Base-by-base conservation (phyloP, 2,888 invertebrate species). In the Cheilosia grossa region DNA sequence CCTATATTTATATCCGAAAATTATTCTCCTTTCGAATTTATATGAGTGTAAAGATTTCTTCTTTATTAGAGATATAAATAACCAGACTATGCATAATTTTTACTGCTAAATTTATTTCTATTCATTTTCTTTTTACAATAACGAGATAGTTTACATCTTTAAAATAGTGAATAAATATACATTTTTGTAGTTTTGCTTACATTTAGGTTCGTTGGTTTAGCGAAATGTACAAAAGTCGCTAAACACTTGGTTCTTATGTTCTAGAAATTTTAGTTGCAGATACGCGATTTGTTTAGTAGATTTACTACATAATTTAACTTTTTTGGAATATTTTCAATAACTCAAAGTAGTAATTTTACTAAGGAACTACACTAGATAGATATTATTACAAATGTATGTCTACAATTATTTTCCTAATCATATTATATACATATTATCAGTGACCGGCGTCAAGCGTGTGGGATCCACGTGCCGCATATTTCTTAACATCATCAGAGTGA, bases 211-310 rank as follows among this genome's bases (percentile, higher is more conserved):
- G 83, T 70, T 72, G 49, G 75, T 58, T 81, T 85, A 85, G 85
- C 81, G 85, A 85, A 81, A 85, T 85, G 81, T 85, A 85, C 85
- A 85, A 75, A 75, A 53, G 81, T 81, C 80, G 81, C 81, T 85
- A 85, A 85, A 81, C 81, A 53, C 75, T 53, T 63, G 49, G n/a
- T 66, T 21, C 85, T 81, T 85, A 85, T 3, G 3, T 66, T 47
- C 80, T 85, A 85, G 37, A 72, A 73, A 83, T 83, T 83, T 83
- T 83, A 83, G 83, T 80, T 79, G 80, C 69, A 83, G 69, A 73
- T 85, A 85, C 85, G 85, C 85, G 63, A 72, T 64, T 79, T 79
- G 30, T 81, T 77, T 61, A 73, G 85, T 85, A 85, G 85, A 85
- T 72, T 75, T 1, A 49, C 85, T 85, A 85, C 85, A 54, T 27